These are phyloP conservation scores for Lumbricus terrestris DNA, from an alignment of 2,888 invertebrate genomes.

Conservation along the genomic window DNA sequence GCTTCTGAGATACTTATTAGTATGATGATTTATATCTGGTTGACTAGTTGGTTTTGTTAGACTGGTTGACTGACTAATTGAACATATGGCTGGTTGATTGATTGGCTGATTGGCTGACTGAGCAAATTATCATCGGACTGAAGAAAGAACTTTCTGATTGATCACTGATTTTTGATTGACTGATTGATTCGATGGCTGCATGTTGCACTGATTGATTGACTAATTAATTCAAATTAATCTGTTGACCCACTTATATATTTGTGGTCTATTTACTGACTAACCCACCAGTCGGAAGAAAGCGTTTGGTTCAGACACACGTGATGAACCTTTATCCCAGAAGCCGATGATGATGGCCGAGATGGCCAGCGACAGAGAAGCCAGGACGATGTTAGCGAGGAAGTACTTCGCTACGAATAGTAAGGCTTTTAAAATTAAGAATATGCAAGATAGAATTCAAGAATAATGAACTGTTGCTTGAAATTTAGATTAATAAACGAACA, in stretches of 20 bases:
- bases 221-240: too few species aligned
- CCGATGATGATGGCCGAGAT: conserved; percentile 15
- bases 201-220: too few species aligned
- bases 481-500: not conserved
- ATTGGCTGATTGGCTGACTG: not conserved
- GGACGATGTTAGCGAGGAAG: conserved; percentile 7
- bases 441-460: not conserved
- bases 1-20: too few species aligned
- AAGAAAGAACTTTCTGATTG: too few species aligned
- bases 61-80: not conserved
- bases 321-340: conserved; percentile 5
- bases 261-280: too few species aligned
- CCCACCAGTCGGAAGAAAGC: conserved; percentile 7
- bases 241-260: too few species aligned
- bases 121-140: too few species aligned
- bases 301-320: not conserved
- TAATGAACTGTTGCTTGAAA: not conserved
- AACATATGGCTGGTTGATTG: not conserved
- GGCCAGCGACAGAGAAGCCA: not conserved
- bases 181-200: too few species aligned
- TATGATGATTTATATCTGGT: too few species aligned
- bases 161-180: too few species aligned
- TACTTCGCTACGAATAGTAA: not conserved
- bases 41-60: too few species aligned
- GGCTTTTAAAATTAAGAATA: not conserved